Evolutionary conservation across 2,888 invertebrate species (phyloP).

Genomic region (Anodontia alba): DNA sequence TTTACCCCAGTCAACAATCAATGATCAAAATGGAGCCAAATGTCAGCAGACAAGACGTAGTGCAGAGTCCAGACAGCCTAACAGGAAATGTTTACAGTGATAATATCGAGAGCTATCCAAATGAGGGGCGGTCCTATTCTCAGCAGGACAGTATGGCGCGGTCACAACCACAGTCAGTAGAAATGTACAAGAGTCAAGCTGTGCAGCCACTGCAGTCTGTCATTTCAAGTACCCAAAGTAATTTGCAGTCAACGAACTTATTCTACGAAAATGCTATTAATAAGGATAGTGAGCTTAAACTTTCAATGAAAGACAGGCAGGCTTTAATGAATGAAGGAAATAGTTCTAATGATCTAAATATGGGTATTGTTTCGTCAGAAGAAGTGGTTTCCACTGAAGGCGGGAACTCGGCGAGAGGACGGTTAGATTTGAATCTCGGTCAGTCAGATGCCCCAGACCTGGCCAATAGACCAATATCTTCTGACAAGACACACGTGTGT

Average conservation of each 20-base stretch:
- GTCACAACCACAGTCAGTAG: not conserved
- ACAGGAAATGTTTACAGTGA: not conserved
- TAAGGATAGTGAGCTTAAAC: conserved; percentile 52
- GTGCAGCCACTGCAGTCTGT: not conserved
- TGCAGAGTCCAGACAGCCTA: not conserved
- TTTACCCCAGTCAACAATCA: not conserved
- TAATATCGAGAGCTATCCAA: not conserved
- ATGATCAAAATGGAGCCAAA: not conserved
- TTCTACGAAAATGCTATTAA: conserved; percentile 51
- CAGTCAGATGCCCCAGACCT: not conserved
- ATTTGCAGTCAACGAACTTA: conserved; percentile 16
- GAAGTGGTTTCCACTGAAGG: not conserved
- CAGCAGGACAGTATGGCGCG: not conserved
- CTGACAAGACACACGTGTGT: conserved; percentile 95
- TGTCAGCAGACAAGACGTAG: too few species aligned
- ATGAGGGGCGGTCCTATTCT: not conserved
- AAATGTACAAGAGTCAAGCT: not conserved
- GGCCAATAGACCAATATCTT: conserved; percentile 18
- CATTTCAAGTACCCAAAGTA: not conserved
- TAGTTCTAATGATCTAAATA: not conserved
- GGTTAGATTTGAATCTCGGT: not conserved
- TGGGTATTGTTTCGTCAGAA: not conserved
- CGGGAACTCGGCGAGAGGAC: too few species aligned
- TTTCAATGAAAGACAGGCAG: conserved; percentile 31
- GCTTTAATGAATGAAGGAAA: conserved; percentile 11